Conservation (phyloP, 2,113 vertebrate genomes). For the Antechinus flavipes region DNA sequence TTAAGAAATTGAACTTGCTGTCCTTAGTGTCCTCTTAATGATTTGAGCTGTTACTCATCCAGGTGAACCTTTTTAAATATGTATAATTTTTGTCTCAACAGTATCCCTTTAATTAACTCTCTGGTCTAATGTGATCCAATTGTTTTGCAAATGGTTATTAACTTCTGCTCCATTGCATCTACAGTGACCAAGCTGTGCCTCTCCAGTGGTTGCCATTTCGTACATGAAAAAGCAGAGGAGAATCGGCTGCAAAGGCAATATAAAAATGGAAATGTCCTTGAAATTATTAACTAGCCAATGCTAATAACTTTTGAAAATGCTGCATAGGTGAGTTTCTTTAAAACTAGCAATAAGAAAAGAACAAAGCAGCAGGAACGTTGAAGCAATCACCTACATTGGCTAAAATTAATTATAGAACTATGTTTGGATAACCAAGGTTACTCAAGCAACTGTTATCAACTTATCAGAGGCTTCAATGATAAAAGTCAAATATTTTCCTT, state of each 20-base stretch:
- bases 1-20: conserved; percentile 48
- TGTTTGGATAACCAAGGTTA: conserved; percentile 34
- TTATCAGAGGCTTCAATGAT: conserved; percentile 4
- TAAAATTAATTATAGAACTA: conserved; percentile 44
- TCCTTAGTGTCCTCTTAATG: conserved; percentile 50
- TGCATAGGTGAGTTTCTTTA: conserved; percentile 34
- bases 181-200: conserved; percentile 61
- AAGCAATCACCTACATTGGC: conserved; percentile 10
- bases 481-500: conserved; percentile 12
- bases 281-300: conserved; percentile 58
- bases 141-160: conserved; percentile 67
- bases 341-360: conserved; percentile 42
- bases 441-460: not conserved
- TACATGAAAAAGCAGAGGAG: conserved; percentile 71
- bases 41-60: conserved; percentile 55
- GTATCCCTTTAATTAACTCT: conserved; percentile 75
- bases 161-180: conserved; percentile 64
- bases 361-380: conserved; percentile 25
- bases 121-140: conserved; percentile 62
- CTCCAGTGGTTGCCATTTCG: conserved; percentile 60
- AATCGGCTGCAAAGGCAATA: not conserved
- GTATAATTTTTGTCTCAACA: conserved; percentile 67
- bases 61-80: conserved; percentile 63
- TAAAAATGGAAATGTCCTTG: conserved; percentile 73
- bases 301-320: conserved; percentile 63